Conservation (phyloP, 2,797 vertebrate species). For the Phylloscopus collybita region DNA sequence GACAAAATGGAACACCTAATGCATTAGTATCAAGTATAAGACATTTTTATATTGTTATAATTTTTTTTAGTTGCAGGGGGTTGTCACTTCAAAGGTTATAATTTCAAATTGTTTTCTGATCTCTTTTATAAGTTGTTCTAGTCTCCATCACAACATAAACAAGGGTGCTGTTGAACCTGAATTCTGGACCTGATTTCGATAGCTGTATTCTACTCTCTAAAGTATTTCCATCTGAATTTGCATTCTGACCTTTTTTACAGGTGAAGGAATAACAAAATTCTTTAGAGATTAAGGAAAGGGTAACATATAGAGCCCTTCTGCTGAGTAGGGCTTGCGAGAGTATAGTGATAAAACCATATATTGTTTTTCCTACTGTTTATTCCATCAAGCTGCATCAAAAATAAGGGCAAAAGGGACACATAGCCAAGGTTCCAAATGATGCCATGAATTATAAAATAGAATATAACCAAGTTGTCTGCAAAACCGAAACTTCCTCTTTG, state of each 20-base stretch:
- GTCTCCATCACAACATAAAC: background rate
- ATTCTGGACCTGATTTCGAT: background rate
- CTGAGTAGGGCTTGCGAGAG: background rate
- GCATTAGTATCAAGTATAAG: background rate
- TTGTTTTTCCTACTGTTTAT: constrained; percentile 32
- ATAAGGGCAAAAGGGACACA: background rate
- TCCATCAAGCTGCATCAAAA: constrained; percentile 29
- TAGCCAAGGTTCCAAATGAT: background rate
- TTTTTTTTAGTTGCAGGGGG: background rate
- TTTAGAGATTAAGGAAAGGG: background rate
- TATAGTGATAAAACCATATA: background rate
- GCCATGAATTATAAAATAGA: constrained; percentile 20
- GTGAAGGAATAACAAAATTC: background rate
- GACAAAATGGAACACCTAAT: background rate
- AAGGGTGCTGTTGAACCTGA: background rate
- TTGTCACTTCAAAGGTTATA: background rate
- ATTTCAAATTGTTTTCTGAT: background rate
- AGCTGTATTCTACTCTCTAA: background rate
- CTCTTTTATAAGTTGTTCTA: background rate
- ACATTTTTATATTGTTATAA: background rate
- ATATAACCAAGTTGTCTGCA: background rate
- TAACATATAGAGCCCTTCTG: background rate
- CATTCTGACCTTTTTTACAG: background rate
- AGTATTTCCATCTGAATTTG: constrained; percentile 17
- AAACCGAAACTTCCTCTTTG: background rate